These are phyloP conservation scores for Polietes domitor DNA, from an alignment of 2,888 invertebrate species.

Conservation along the genomic window DNA sequence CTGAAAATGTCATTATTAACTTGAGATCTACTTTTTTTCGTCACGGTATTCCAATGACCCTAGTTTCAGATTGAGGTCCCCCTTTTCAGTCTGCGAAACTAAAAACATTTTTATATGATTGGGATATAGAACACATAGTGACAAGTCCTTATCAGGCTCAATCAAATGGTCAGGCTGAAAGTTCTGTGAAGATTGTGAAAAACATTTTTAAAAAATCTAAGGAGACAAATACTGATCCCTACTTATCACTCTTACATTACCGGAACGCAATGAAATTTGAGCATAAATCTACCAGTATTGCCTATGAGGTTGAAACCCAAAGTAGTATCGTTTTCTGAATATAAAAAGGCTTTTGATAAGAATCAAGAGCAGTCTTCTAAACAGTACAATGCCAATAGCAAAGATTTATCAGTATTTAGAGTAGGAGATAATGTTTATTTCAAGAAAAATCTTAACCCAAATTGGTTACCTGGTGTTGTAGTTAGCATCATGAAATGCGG, in stretches of 20 bases:
- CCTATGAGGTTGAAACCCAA: background rate
- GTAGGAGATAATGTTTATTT: background rate
- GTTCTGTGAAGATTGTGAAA: constrained; percentile 24
- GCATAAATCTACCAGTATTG: constrained; percentile 11
- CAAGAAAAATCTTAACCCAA: constrained; percentile 13
- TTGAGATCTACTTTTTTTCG: constrained; percentile 16
- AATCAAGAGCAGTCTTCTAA: constrained; percentile 15
- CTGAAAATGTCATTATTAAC: background rate
- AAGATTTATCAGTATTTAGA: background rate
- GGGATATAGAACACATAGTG: constrained; percentile 14
- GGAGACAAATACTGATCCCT: constrained; percentile 21
- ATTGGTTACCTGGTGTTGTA: constrained; percentile 29
- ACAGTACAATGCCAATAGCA: background rate
- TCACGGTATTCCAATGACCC: constrained; percentile 6
- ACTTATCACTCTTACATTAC: constrained; percentile 15
- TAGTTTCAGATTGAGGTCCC: constrained; percentile 18
- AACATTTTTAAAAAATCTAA: constrained; percentile 10
- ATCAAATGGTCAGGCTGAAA: background rate
- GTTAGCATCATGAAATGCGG: constrained; percentile 9
- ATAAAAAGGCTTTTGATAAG: background rate
- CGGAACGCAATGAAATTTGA: constrained; percentile 13
- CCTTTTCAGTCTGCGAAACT: constrained; percentile 21
- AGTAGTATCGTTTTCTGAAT: background rate
- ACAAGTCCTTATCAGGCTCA: constrained; percentile 21
- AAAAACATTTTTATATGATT: constrained; percentile 4